These are phyloP conservation scores for Pseudomyrmex dendroicus DNA, from an alignment of 1,140 invertebrate species.

Conservation along the genomic window DNA sequence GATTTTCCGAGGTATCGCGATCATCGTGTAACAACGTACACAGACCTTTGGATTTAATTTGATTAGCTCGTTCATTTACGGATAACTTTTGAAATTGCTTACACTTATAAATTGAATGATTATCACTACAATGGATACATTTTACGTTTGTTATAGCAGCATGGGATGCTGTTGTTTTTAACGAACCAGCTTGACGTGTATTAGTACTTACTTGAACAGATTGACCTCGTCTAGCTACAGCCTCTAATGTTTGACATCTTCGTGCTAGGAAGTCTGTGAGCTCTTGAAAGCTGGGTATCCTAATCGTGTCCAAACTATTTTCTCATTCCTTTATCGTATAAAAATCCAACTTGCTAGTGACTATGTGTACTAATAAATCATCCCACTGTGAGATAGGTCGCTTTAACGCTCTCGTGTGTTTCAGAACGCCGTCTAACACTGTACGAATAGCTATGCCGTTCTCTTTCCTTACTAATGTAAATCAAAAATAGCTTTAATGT, in stretches of 20 bases:
- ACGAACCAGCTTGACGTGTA: not conserved
- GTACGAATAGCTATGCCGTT: not conserved
- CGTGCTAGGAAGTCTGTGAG: not conserved
- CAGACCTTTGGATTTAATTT: not conserved
- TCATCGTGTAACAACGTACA: conserved; percentile 1
- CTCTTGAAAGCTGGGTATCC: not conserved
- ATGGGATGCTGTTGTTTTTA: not conserved
- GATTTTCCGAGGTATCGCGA: not conserved
- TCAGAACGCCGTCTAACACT: not conserved
- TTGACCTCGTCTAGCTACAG: not conserved
- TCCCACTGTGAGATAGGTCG: not conserved
- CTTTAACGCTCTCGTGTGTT: not conserved
- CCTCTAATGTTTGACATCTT: not conserved
- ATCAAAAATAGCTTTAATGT: conserved; percentile 44
- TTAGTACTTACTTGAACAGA: not conserved
- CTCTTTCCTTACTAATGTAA: conserved; percentile 35
- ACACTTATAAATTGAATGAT: not conserved
- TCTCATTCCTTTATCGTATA: conserved; percentile 3
- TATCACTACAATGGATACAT: not conserved
- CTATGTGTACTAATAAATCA: not conserved
- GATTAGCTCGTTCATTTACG: not conserved
- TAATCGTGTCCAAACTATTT: not conserved
- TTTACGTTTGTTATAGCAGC: not conserved
- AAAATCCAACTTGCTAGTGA: not conserved
- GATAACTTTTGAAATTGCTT: not conserved